Evolutionary conservation across 2,797 vertebrate species (phyloP).

Genomic region (Chaenodraco wilsoni): DNA sequence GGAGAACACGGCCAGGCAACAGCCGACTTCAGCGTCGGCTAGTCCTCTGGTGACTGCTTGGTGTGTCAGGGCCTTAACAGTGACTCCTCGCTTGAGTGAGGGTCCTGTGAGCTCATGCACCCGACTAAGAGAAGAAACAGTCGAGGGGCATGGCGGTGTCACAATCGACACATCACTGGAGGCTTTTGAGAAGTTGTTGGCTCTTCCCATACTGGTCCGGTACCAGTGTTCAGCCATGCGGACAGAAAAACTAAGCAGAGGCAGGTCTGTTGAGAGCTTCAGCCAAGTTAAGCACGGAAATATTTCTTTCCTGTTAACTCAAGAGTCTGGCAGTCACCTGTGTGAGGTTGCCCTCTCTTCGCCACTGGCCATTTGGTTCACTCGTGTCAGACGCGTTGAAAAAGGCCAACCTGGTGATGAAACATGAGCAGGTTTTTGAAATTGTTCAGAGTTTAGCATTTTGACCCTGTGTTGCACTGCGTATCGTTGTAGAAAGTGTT

Average conservation of each 20-base stretch:
- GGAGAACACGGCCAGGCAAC: too few species aligned
- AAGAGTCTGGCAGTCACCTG: constrained; percentile 78
- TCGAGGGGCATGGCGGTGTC: constrained; percentile 61
- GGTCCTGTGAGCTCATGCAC: constrained; percentile 64
- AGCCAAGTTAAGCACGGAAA: constrained; percentile 83
- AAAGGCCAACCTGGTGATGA: constrained; percentile 43
- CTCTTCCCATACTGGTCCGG: constrained; percentile 66
- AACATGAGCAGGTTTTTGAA: constrained; percentile 23
- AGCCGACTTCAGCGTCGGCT: too few species aligned
- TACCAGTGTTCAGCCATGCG: constrained; percentile 70
- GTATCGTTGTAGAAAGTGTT: constrained; percentile 34
- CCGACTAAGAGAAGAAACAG: constrained; percentile 56
- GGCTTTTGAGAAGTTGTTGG: constrained; percentile 69
- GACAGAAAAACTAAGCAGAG: constrained; percentile 75
- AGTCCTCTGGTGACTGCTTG: too few species aligned
- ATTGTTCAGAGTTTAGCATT: constrained; percentile 13
- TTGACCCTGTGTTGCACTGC: constrained; percentile 3
- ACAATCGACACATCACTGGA: constrained; percentile 71
- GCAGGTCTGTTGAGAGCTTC: constrained; percentile 67
- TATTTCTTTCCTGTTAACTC: constrained; percentile 84
- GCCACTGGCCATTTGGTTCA: constrained; percentile 54
- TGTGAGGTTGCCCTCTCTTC: constrained; percentile 68
- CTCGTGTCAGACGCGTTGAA: constrained; percentile 36
- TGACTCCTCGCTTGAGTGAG: constrained; percentile 45
- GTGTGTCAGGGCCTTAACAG: neutral